Conservation (phyloP, 1,140 invertebrate genomes). For the Drosophila santomea region DNA sequence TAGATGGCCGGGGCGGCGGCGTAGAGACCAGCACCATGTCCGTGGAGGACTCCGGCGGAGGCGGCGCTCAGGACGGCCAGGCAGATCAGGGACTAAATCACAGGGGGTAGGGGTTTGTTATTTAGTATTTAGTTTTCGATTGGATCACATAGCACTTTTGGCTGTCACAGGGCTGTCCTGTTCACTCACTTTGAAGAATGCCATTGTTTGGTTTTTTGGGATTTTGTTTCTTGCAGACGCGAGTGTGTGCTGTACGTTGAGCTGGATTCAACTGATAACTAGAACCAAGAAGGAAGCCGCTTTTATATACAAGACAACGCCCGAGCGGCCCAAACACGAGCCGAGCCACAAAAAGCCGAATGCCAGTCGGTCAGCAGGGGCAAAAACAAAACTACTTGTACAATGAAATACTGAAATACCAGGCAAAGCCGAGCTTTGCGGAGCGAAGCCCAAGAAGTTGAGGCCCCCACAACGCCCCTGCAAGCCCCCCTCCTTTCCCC, state of each 20-base stretch:
- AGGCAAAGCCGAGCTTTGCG: constrained; percentile 18
- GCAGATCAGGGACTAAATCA: constrained; percentile 79
- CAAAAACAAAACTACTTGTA: constrained; percentile 10
- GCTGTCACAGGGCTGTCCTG: constrained; percentile 7
- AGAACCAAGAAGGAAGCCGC: constrained; percentile 84
- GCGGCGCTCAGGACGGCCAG: constrained; percentile 82
- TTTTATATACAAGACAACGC: constrained; percentile 84
- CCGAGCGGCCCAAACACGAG: constrained; percentile 67
- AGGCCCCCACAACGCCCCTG: constrained; percentile 16
- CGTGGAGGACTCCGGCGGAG: constrained; percentile 78
- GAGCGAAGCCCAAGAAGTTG: constrained; percentile 75
- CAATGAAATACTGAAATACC: neutral
- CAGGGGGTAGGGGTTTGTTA: constrained; percentile 6
- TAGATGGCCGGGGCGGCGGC: constrained; percentile 65
- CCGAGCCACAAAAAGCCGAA: constrained; percentile 42
- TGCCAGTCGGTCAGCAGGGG: constrained; percentile 62
- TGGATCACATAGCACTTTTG: constrained; percentile 10
- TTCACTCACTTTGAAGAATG: constrained; percentile 84
- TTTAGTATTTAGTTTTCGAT: constrained; percentile 1
- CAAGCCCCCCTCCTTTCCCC: constrained; percentile 11
- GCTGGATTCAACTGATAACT: constrained; percentile 85
- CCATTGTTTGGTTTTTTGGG: constrained; percentile 64
- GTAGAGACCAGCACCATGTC: constrained; percentile 66
- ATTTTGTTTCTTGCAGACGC: constrained; percentile 44
- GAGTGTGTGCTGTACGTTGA: constrained; percentile 68